Base-by-base conservation (phyloP, 2,113 vertebrate species). In the Poeciliopsis retropinna region DNA sequence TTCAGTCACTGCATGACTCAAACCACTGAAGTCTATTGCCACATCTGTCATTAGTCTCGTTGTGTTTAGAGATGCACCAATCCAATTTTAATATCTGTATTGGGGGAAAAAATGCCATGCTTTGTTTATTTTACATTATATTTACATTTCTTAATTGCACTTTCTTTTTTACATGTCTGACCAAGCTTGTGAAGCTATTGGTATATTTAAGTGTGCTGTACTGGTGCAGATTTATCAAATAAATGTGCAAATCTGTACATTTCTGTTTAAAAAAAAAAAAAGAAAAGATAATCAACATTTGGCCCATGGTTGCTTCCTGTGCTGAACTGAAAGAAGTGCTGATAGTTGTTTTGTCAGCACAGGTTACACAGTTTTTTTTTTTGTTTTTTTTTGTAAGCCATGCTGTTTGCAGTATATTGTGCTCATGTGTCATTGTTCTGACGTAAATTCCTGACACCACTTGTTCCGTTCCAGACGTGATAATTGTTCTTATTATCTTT, bases 291-390 rank as follows among this genome's bases (percentile, higher is more conserved):
- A 62, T 19, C 28, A 30, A 31, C 14, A 3, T 25, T 22, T 9
- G 51, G 8, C 51, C 8, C 19, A 70, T 27, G 6, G 54, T 39
- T 60, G 25, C 54, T 28, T 60, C 32, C 9, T n/a, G 30, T 39
- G 32, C 64, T 41, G 17, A 64, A 5, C 64, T 28, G 3, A 29
- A 32, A 19, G 28, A 2, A 67, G 27, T 25, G 15, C 22, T 66
- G n/a, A 25, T 8, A 72, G 31, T 8, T 14, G 65, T 34, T 54
- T 32, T 15, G 14, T 60, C 32, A 22, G 30, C 57, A 64, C 66
- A 57, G 60, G 83, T 74, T 70, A 29, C 37, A 11, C 76, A 30
- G 25, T 61, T 81, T 84, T 75, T 41, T 31, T 14, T 75, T 41
- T 8, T 19, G 4, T 5, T 66, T 34, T 60, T 68, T 25, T 31